Conservation (phyloP, 2,797 vertebrate species). For the Eurystomus glaucurus region DNA sequence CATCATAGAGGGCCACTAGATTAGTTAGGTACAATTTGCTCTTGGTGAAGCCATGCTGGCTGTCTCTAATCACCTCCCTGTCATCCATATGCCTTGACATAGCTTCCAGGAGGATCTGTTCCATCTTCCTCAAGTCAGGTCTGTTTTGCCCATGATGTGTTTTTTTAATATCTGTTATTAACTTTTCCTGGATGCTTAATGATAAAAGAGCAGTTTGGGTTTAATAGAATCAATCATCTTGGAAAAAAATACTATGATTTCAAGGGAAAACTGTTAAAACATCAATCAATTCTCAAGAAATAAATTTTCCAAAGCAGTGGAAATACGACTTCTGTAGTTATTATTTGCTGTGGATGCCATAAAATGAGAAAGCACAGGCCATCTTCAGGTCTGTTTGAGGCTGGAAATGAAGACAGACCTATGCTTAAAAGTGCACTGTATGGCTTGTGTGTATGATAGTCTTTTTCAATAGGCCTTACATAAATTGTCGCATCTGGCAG, state of each 20-base stretch:
- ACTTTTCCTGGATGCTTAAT: background rate
- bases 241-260: background rate
- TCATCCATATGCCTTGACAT: background rate
- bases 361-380: background rate
- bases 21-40: background rate
- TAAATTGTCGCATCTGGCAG: background rate
- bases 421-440: background rate
- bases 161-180: background rate
- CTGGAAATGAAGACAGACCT: background rate
- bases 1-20: background rate
- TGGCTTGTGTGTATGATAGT: background rate
- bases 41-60: background rate
- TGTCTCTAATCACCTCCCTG: background rate
- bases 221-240: background rate
- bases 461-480: background rate
- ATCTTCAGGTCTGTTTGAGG: background rate
- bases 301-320: background rate
- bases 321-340: background rate
- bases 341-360: background rate
- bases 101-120: background rate
- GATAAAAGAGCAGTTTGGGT: background rate
- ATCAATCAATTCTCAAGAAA: background rate
- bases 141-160: no score
- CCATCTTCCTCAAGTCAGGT: background rate
- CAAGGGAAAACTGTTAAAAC: background rate